phyloP scores from a whole-genome alignment of 1,140 invertebrate genomes.

The Drosophila pseudoobscura region DNA sequence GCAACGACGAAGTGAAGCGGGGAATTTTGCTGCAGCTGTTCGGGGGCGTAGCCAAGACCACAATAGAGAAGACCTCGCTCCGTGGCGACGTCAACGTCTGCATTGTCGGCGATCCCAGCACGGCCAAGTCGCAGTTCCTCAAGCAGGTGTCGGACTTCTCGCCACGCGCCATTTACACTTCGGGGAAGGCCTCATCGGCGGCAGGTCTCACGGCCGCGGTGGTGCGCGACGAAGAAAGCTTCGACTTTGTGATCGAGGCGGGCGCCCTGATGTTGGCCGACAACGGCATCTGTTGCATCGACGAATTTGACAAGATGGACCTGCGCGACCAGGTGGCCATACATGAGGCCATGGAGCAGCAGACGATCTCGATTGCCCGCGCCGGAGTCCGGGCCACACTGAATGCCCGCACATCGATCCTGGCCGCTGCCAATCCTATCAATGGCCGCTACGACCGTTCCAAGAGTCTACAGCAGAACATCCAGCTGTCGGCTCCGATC shows the following conservation, averaged over 20 bases:
- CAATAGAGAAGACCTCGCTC: slow-evolving; percentile 92
- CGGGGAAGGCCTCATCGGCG: slow-evolving; percentile 98
- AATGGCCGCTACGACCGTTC: slow-evolving; percentile 97
- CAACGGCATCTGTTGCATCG: slow-evolving; percentile 99
- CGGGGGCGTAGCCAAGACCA: slow-evolving; percentile 98
- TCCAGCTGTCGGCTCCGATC: slow-evolving; percentile 96
- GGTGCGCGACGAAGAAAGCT: slow-evolving; percentile 98
- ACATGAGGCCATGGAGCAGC: slow-evolving; percentile 99
- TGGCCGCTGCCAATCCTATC: slow-evolving; percentile 99
- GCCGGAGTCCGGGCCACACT: slow-evolving; percentile 98
- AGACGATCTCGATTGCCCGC: slow-evolving; percentile 99
- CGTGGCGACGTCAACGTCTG: slow-evolving; percentile 99
- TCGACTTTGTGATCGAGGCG: slow-evolving; percentile 99
- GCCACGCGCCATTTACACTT: slow-evolving; percentile 98
- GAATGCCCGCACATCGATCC: slow-evolving; percentile 98
- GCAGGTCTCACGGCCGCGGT: slow-evolving; percentile 99
- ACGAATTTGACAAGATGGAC: slow-evolving; percentile 99
- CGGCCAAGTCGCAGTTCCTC: slow-evolving; percentile 98
- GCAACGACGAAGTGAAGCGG: slow-evolving; percentile 98
- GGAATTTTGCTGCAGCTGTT: slow-evolving; percentile 98
- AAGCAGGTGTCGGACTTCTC: slow-evolving; percentile 98
- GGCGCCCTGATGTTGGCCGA: slow-evolving; percentile 99
- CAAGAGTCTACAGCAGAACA: slow-evolving; percentile 97
- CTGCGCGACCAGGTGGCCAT: slow-evolving; percentile 98
- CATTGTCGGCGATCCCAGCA: slow-evolving; percentile 99